These are phyloP conservation scores for Whitmania pigra DNA, from an alignment of 1,140 invertebrate species.

Conservation along the genomic window DNA sequence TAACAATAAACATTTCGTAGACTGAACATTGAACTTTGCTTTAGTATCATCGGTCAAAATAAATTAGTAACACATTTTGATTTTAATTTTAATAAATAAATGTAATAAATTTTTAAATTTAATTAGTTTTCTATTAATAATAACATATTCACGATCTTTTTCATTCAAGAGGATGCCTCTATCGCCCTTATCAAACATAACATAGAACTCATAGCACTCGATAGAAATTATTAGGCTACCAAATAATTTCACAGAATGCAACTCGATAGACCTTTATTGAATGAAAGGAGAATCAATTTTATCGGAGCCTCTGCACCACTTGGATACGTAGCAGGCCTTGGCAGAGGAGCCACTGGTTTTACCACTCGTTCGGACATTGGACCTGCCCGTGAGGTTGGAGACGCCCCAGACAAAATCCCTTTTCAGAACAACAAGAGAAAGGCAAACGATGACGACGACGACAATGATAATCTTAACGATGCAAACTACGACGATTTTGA, in stretches of 20 bases:
- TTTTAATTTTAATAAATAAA: too few species aligned
- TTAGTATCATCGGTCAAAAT: too few species aligned
- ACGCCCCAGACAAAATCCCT: conserved; percentile 93
- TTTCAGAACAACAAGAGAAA: conserved; percentile 70
- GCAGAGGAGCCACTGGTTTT: conserved; percentile 77
- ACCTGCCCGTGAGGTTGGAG: conserved; percentile 91
- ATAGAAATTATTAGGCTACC: too few species aligned
- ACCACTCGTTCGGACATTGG: conserved; percentile 99
- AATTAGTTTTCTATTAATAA: too few species aligned
- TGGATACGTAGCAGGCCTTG: conserved; percentile 44
- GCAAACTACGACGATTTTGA: conserved; percentile 99
- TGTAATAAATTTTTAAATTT: too few species aligned
- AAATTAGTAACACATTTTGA: too few species aligned
- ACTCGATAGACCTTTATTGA: conserved; percentile 32
- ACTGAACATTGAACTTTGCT: too few species aligned
- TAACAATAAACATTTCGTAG: too few species aligned
- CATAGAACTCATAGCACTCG: too few species aligned
- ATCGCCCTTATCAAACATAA: too few species aligned
- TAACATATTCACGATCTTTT: too few species aligned
- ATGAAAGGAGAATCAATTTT: conserved; percentile 40
- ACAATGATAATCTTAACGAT: conserved; percentile 97
- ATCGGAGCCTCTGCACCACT: conserved; percentile 42
- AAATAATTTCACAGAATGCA: conserved; percentile 16
- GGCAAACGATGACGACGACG: conserved; percentile 87
- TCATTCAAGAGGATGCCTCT: too few species aligned